phyloP scores from a whole-genome alignment of 2,113 vertebrate genomes.

The Corythornis madagascariensis region DNA sequence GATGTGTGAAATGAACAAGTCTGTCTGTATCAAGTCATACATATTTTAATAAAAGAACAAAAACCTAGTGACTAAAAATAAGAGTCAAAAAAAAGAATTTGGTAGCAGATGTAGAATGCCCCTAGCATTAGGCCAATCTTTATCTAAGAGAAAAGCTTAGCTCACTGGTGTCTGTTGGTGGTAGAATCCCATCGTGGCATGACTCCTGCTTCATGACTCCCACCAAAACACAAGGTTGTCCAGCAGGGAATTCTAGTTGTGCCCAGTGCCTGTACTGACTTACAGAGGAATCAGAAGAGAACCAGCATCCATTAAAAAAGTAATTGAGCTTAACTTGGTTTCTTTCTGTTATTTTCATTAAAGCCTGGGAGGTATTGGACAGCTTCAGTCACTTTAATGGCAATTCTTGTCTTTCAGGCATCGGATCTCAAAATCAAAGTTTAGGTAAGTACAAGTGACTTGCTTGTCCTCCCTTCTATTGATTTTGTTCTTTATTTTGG shows the following conservation, averaged over 20 bases:
- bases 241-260: not conserved
- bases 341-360: not conserved
- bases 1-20: conserved; percentile 17
- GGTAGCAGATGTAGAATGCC: not conserved
- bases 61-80: not conserved
- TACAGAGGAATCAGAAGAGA: not conserved
- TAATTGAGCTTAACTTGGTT: not conserved
- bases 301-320: not conserved
- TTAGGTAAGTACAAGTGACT: conserved; percentile 90
- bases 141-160: not conserved
- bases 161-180: not conserved
- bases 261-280: not conserved
- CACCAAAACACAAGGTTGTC: not conserved
- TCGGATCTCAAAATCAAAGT: conserved; percentile 99
- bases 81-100: not conserved
- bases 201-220: not conserved
- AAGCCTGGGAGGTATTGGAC: not conserved
- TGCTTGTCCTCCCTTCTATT: not conserved
- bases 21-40: not conserved
- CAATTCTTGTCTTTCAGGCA: conserved; percentile 92
- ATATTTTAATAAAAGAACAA: not conserved
- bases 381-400: conserved; percentile 55
- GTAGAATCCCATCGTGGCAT: not conserved
- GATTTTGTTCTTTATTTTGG: not conserved
- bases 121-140: not conserved